Evolutionary conservation across 1,140 invertebrate genomes (phyloP), one percentile per base, ranked within the genome.

Genomic region (Drosophila jambulina): DNA sequence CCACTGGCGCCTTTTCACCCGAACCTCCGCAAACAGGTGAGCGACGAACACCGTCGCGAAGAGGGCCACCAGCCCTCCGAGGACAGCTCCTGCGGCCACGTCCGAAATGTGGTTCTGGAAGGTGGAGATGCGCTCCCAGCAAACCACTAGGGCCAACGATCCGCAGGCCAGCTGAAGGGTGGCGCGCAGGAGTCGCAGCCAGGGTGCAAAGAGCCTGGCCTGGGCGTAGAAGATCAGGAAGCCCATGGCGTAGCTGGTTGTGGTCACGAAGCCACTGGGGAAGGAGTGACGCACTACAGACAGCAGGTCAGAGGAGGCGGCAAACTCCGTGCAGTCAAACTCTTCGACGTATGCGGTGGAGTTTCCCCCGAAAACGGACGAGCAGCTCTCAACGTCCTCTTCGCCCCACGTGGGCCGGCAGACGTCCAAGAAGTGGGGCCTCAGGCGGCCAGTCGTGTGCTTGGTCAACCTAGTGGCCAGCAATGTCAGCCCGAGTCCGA

Each of bases 371-470:
- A 49, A 10, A 13, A 15, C 17, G 7, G 7, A 45, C 27, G 70
- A 27, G 48, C 84, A 76, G 45, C 32, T 72, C 17, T 67, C 45
- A 2, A 10, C 32, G 17, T 23, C 19, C 34, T 57, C 54, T 45
- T 64, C 75, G 4, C 54, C 81, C 85, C 85, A 90, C 6, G 38
- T 84, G 45, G 91, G 91, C 36, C 91, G 78, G 46, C 91, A 92
- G 9, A 92, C 82, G 19, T 92, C 91, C 12, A 86, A 61, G 60
- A 92, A 92, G 32, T 92, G 74, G 12, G 91, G 91, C 25, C 84
- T 67, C 51, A 92, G 46, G 0, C 91, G 84, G 4, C 91, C 91
- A 0, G 82, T 80, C 2, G 70, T 60, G 15, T 60, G 56, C 57
- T 92, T 91, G n/a, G 78, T 86, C 12, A 82, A 8, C 9, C 67